A percentile compares a stretch with the other conserved stretches of the same genome.
Conservation (phyloP, 2,888 invertebrate species). For the Calameuta idolon region DNA sequence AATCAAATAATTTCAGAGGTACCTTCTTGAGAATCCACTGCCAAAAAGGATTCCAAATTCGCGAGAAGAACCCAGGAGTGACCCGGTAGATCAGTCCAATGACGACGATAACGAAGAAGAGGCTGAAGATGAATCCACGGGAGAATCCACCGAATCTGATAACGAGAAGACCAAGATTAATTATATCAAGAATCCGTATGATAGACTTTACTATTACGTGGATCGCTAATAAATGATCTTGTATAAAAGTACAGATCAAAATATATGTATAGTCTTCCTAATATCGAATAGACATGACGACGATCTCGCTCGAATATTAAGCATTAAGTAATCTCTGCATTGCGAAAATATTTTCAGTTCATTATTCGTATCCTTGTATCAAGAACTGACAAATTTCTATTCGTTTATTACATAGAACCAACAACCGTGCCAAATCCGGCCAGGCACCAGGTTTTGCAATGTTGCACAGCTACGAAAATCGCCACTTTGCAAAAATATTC, state of each 20-base stretch:
- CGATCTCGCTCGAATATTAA: background rate
- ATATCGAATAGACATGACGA: constrained; percentile 5
- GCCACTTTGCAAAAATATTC: too few species aligned
- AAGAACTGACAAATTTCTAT: background rate
- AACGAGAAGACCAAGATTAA: background rate
- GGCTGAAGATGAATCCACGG: background rate
- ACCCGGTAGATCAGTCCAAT: background rate
- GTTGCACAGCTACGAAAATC: too few species aligned
- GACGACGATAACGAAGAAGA: constrained; percentile 21
- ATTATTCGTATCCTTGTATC: too few species aligned
- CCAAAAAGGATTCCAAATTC: constrained; percentile 3
- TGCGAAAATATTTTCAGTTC: too few species aligned
- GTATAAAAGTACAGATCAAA: background rate
- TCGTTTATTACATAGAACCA: background rate
- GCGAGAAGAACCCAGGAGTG: constrained; percentile 7
- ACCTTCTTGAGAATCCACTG: constrained; percentile 2
- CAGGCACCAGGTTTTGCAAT: background rate
- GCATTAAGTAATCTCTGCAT: too few species aligned
- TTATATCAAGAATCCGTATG: constrained; percentile 38
- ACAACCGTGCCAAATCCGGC: background rate
- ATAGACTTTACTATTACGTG: constrained; percentile 44
- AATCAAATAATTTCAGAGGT: constrained; percentile 9
- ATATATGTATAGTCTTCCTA: background rate
- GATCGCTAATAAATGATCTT: constrained; percentile 25
- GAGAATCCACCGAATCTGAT: too few species aligned